These are phyloP conservation scores for Latrodectus hesperus DNA, from an alignment of 2,888 invertebrate species.

Conservation along the genomic window DNA sequence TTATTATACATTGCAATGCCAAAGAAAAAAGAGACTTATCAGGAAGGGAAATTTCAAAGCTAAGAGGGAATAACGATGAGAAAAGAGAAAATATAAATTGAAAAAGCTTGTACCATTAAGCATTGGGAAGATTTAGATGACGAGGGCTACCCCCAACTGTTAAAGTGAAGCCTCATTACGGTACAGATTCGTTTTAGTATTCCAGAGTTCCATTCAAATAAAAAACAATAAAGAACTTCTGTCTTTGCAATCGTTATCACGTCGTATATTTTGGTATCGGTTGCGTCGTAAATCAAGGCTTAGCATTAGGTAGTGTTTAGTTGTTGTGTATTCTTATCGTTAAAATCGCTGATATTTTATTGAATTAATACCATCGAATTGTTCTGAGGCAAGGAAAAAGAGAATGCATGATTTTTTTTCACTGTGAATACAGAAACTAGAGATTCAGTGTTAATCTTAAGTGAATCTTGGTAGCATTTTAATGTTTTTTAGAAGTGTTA, in stretches of 20 bases:
- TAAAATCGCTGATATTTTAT: too few relatives aligned
- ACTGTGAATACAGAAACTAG: too few relatives aligned
- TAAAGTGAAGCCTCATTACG: slow-evolving; percentile 64
- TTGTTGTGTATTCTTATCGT: too few relatives aligned
- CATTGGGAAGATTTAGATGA: slow-evolving; percentile 59
- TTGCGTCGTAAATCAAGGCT: slow-evolving; percentile 37
- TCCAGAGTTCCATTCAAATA: slow-evolving; percentile 40
- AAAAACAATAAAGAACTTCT: slow-evolving; percentile 56
- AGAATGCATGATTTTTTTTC: too few relatives aligned
- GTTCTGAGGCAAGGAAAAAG: too few relatives aligned
- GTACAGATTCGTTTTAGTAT: slow-evolving; percentile 65
- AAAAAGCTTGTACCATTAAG: slow-evolving; percentile 62
- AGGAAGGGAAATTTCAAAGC: neutral
- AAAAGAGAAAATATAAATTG: slow-evolving; percentile 56
- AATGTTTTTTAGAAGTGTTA: too few relatives aligned
- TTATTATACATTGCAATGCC: too few relatives aligned
- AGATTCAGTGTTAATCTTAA: too few relatives aligned
- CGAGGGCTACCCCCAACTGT: slow-evolving; percentile 51
- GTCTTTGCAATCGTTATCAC: slow-evolving; percentile 67
- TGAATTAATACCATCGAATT: too few relatives aligned
- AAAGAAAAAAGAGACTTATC: neutral
- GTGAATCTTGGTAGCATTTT: too few relatives aligned
- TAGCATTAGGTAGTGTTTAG: neutral
- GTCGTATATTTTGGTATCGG: slow-evolving; percentile 51
- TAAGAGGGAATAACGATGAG: neutral